Evolutionary conservation across 2,888 invertebrate species (phyloP).

Genomic region (Mamestra brassicae): DNA sequence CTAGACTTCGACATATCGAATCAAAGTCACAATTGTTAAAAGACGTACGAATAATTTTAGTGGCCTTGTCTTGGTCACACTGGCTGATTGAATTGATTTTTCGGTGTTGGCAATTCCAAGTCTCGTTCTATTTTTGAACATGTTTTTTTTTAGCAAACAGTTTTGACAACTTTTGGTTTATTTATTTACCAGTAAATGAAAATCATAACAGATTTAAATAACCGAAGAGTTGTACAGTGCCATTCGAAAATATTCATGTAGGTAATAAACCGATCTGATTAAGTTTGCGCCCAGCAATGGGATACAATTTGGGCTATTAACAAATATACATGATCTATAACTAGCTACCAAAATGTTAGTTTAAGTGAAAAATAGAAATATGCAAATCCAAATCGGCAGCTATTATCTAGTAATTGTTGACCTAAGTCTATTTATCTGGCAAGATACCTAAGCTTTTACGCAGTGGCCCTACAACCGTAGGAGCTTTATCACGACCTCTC

Average conservation of each 20-base stretch:
- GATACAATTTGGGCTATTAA: no score
- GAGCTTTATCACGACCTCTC: slow-evolving; percentile 41
- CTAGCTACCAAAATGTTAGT: background rate
- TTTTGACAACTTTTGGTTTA: background rate
- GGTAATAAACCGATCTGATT: no score
- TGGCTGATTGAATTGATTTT: slow-evolving; percentile 44
- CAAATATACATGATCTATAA: background rate
- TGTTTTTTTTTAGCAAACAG: background rate
- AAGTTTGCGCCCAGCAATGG: no score
- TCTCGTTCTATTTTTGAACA: slow-evolving; percentile 31
- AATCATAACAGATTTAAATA: background rate
- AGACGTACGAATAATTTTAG: slow-evolving; percentile 53
- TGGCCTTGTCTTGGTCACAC: slow-evolving; percentile 56
- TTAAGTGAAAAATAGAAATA: background rate
- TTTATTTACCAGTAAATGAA: background rate
- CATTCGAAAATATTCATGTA: background rate
- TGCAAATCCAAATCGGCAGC: background rate
- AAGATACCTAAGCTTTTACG: slow-evolving; percentile 11
- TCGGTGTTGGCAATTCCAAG: background rate
- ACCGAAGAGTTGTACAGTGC: background rate
- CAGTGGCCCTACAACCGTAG: slow-evolving; percentile 27
- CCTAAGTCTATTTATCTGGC: slow-evolving; percentile 5
- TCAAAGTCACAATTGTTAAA: slow-evolving; percentile 59
- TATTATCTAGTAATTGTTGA: background rate
- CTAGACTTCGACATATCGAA: slow-evolving; percentile 66